These are phyloP conservation scores for Lineus longissimus DNA, from an alignment of 1,140 invertebrate species.

Conservation along the genomic window DNA sequence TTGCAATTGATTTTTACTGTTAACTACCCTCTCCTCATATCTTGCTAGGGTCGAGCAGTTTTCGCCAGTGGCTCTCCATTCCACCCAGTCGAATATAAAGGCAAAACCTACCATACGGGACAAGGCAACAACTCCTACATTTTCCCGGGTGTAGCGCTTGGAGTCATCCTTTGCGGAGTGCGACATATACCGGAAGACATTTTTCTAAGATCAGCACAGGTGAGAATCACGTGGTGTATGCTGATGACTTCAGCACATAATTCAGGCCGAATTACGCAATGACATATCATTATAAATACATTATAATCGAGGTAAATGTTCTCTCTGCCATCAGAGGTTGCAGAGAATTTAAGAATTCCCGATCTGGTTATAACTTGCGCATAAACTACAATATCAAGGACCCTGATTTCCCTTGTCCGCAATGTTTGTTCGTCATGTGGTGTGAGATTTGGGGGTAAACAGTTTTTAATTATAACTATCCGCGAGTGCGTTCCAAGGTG, in stretches of 20 bases:
- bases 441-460: too few species aligned
- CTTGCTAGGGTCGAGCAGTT: conserved; percentile 47
- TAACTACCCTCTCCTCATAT: too few species aligned
- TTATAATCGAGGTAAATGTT: background rate
- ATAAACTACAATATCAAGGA: too few species aligned
- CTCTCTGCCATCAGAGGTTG: too few species aligned
- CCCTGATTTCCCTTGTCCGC: too few species aligned
- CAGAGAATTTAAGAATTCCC: too few species aligned
- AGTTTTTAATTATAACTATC: too few species aligned
- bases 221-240: conserved; percentile 22
- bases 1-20: too few species aligned
- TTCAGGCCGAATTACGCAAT: background rate
- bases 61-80: conserved; percentile 55
- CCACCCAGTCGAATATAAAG: conserved; percentile 35
- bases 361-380: too few species aligned
- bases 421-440: too few species aligned
- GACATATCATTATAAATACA: too few species aligned
- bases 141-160: conserved; percentile 52
- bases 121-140: conserved; percentile 56
- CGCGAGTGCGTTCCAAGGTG: too few species aligned
- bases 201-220: conserved; percentile 50
- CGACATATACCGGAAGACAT: conserved; percentile 46
- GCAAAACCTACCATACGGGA: conserved; percentile 40
- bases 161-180: conserved; percentile 41
- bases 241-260: background rate